Base-by-base conservation (phyloP, 2,113 vertebrate species). In the Prochilodus magdalenae region DNA sequence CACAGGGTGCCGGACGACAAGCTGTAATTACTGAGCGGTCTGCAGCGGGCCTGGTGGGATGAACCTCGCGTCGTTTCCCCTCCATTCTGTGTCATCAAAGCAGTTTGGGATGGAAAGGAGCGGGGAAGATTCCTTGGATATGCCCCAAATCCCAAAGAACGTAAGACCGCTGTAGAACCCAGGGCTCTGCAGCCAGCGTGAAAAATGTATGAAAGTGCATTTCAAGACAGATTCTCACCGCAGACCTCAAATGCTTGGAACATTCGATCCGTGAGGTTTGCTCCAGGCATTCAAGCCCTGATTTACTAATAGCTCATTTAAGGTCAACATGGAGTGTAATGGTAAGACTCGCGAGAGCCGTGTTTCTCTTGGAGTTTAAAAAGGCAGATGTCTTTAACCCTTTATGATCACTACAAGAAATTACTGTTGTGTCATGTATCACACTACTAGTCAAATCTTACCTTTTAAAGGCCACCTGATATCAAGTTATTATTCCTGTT, bases 21-120 rank as follows among this genome's bases (percentile, higher is more conserved):
- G 55, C 77, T 73, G 40, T 83, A 80, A 87, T 89, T 84, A 86
- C 67, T 70, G 59, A 66, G 49, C 57, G 40, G 65, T 47, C 47
- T 53, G 65, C 15, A 65, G 62, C 7, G 26, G 24, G 40, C 70
- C 18, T 72, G 66, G 47, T 60, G 40, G 53, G 67, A n/a, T 51
- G 55, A 77, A 65, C 27, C 57, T 16, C 22, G 22, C 1, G 7
- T 40, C 57, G 55, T 15, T 62, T 60, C 53, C 24, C 30, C 55
- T 71, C 57, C 24, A 62, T 72, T 73, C 22, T 12, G 40, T 73
- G 55, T 80, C 29, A 20, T 72, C 36, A 80, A 73, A 63, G 78
- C 59, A 11, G 65, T 73, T 36, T 55, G 26, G 30, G n/a, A 80
- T 73, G 70, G 57, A 80, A 73, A 73, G 63, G 69, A 26, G 59